Conservation (phyloP, 2,888 invertebrate species). For the Himalopsyche japonica region DNA sequence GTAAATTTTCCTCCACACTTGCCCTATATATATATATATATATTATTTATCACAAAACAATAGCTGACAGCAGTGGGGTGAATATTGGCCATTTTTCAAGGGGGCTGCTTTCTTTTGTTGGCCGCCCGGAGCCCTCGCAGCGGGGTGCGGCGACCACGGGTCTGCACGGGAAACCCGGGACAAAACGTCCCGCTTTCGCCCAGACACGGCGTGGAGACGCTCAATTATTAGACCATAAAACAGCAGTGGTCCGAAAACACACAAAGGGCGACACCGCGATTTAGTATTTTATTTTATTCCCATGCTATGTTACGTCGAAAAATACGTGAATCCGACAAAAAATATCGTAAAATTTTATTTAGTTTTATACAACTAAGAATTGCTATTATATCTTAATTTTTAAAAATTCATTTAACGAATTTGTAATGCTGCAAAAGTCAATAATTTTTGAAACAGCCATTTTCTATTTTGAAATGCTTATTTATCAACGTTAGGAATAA, state of each 20-base stretch:
- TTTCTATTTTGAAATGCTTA: too few species aligned
- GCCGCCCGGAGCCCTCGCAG: background rate
- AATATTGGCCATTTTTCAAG: background rate
- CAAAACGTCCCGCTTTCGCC: background rate
- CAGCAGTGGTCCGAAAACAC: slow-evolving; percentile 24
- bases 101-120: background rate
- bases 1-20: too few species aligned
- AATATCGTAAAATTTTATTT: background rate
- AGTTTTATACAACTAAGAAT: too few species aligned
- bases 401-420: too few species aligned
- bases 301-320: background rate
- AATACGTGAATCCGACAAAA: background rate
- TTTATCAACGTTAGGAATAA: too few species aligned
- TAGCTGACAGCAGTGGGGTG: background rate
- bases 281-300: background rate
- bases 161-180: background rate
- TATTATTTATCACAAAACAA: background rate
- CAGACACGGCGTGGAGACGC: background rate
- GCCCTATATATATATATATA: too few species aligned
- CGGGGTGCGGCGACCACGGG: slow-evolving; percentile 11
- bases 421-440: too few species aligned
- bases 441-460: too few species aligned
- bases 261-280: background rate
- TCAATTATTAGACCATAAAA: slow-evolving; percentile 37
- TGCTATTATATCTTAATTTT: too few species aligned